phyloP scores from a whole-genome alignment of 2,113 vertebrate genomes.

The Heterocephalus glaber region DNA sequence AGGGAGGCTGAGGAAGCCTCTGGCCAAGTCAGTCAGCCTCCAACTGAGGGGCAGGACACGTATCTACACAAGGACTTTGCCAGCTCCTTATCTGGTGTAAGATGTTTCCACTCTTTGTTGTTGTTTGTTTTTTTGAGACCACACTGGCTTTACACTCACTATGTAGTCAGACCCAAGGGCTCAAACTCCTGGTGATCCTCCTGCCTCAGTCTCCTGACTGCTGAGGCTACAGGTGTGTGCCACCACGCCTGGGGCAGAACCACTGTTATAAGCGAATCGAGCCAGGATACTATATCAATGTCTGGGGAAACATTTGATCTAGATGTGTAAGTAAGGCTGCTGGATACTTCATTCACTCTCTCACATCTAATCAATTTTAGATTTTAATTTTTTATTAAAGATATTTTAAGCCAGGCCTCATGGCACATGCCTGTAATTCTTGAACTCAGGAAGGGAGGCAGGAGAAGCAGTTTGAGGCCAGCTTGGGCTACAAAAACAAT shows the following conservation, averaged over 20 bases:
- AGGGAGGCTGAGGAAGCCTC: background rate
- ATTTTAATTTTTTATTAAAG: no score
- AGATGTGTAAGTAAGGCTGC: background rate
- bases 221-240: background rate
- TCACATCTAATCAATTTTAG: background rate
- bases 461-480: background rate
- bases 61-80: background rate
- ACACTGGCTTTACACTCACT: background rate
- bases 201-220: background rate
- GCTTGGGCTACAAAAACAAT: background rate
- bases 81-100: background rate
- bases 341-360: background rate
- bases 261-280: background rate
- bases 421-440: no score
- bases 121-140: background rate
- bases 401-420: background rate
- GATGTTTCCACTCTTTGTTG: background rate
- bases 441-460: background rate
- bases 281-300: background rate
- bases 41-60: accelerated
- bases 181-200: background rate
- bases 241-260: background rate
- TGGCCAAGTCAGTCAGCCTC: background rate
- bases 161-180: background rate
- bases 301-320: background rate